Conservation (phyloP, 2,797 vertebrate species). For the Anguilla anguilla region DNA sequence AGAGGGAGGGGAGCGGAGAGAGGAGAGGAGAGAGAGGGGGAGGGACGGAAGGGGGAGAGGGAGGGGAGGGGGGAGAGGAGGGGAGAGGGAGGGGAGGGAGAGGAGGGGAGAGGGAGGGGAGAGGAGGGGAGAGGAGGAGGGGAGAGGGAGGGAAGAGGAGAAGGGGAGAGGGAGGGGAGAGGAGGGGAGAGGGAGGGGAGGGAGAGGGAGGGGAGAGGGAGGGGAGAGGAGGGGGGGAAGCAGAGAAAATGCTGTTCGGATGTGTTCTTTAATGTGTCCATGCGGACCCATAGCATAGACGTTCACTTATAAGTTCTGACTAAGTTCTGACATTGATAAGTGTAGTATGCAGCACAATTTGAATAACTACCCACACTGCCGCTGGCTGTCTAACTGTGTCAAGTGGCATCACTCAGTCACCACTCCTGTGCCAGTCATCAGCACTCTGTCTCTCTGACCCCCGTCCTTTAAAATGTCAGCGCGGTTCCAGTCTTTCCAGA, state of each 20-base stretch:
- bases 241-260: neutral
- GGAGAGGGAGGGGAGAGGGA: neutral
- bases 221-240: too few relatives aligned
- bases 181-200: neutral
- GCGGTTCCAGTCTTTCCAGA: neutral
- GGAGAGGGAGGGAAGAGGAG: neutral
- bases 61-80: neutral
- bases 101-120: neutral
- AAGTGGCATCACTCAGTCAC: neutral
- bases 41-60: conserved; percentile 59
- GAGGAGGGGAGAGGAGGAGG: neutral
- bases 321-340: neutral
- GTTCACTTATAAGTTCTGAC: neutral
- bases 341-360: neutral
- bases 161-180: too few relatives aligned
- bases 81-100: too few relatives aligned
- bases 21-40: too few relatives aligned
- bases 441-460: neutral
- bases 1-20: too few relatives aligned
- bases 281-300: neutral
- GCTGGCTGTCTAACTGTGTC: neutral
- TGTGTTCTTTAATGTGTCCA: neutral
- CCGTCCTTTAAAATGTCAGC: neutral
- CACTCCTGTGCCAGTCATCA: neutral
- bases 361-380: neutral